Conservation (phyloP, 2,113 vertebrate genomes). For the Aspiorhynchus laticeps region DNA sequence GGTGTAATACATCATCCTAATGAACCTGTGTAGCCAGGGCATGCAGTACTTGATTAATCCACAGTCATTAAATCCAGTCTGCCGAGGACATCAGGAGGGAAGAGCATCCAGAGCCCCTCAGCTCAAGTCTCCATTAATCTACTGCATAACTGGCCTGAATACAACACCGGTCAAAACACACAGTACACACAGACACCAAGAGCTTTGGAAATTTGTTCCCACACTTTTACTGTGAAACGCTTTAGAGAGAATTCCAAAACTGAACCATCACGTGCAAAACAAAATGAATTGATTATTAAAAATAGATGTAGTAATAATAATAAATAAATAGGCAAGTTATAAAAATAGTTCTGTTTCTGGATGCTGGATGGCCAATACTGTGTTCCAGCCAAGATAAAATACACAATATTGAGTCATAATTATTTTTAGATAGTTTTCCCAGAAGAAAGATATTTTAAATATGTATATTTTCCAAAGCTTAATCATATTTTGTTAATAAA, state of each 20-base stretch:
- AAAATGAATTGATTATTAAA: background rate
- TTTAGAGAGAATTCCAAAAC: background rate
- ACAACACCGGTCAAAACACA: background rate
- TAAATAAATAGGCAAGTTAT: background rate
- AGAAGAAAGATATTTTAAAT: background rate
- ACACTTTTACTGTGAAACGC: background rate
- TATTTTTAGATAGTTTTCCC: background rate
- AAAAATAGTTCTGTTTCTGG: background rate
- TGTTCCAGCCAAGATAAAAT: background rate
- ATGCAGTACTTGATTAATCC: slow-evolving; percentile 66
- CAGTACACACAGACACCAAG: background rate
- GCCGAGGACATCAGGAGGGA: slow-evolving; percentile 8
- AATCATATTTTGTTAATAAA: no score
- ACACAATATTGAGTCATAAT: background rate
- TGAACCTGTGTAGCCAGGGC: slow-evolving; percentile 59
- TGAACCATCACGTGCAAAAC: background rate
- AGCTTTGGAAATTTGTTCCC: background rate
- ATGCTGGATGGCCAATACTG: background rate
- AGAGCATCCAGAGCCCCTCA: slow-evolving; percentile 50
- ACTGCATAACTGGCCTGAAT: background rate
- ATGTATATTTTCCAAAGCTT: background rate
- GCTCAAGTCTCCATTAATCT: slow-evolving; percentile 44
- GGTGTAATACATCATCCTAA: slow-evolving; percentile 68
- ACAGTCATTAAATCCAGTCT: slow-evolving; percentile 61
- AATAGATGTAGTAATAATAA: background rate